phyloP scores from a whole-genome alignment of 2,113 vertebrate genomes.

The Peromyscus maniculatus region DNA sequence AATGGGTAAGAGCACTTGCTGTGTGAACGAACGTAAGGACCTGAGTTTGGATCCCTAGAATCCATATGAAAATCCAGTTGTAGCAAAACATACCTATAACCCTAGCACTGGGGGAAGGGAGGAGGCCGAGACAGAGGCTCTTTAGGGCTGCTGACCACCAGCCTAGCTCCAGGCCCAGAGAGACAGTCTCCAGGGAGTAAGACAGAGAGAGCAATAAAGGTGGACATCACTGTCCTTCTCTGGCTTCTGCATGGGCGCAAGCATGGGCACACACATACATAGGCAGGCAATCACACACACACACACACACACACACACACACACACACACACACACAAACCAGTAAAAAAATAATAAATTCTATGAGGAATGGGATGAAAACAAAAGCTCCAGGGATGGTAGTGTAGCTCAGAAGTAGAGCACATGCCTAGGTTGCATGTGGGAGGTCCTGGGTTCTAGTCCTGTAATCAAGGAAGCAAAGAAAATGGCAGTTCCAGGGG shows the following conservation, averaged over 20 bases:
- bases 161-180: background rate
- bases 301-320: background rate
- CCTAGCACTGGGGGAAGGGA: background rate
- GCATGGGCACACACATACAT: background rate
- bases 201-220: background rate
- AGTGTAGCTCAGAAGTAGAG: background rate
- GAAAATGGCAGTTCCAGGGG: background rate
- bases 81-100: background rate
- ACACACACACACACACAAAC: background rate
- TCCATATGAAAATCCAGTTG: background rate
- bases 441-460: background rate
- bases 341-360: background rate
- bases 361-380: background rate
- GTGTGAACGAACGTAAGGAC: no score
- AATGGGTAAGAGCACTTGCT: background rate
- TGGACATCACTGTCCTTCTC: background rate
- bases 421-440: background rate
- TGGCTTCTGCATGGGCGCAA: background rate
- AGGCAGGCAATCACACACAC: background rate
- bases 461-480: background rate
- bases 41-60: background rate
- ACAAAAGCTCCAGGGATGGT: background rate
- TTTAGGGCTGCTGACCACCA: background rate
- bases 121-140: background rate
- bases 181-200: background rate